Evolutionary conservation across 2,797 vertebrate genomes (phyloP).

Genomic region (Galaxias olidus): DNA sequence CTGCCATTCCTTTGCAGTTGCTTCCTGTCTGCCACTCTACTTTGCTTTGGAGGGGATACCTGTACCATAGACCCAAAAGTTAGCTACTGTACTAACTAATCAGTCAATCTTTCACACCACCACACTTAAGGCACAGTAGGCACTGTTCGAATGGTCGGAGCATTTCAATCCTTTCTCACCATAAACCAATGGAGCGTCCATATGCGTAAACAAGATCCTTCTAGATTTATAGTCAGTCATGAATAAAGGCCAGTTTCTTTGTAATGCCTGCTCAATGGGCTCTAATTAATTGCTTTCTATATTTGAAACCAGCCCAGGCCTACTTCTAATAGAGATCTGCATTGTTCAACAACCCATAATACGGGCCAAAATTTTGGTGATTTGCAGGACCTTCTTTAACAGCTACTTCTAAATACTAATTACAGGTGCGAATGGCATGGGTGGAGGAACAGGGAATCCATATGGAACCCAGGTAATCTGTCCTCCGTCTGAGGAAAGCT

Average conservation of each 20-base stretch:
- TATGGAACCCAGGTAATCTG: conserved; percentile 92
- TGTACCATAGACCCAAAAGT: conserved; percentile 66
- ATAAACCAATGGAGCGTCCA: too few relatives aligned
- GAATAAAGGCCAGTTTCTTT: too few relatives aligned
- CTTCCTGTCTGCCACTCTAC: conserved; percentile 80
- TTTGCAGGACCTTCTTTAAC: conserved; percentile 1
- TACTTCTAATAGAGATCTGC: too few relatives aligned
- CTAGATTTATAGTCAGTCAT: too few relatives aligned
- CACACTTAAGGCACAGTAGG: neutral
- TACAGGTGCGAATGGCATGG: conserved; percentile 82
- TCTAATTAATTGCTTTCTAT: too few relatives aligned
- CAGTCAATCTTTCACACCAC: conserved; percentile 13
- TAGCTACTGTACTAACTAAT: conserved; percentile 37
- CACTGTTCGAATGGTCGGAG: too few relatives aligned
- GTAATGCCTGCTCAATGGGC: too few relatives aligned
- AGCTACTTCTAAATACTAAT: conserved; percentile 34
- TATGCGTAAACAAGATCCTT: too few relatives aligned
- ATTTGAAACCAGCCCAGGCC: too few relatives aligned
- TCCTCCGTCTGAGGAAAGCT: neutral
- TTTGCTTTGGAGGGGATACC: conserved; percentile 77
- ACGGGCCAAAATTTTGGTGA: neutral
- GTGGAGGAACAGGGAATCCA: conserved; percentile 81
- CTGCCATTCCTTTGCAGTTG: conserved; percentile 73
- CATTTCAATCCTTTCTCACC: too few relatives aligned
- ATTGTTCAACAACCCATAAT: neutral